Evolutionary conservation across 2,888 invertebrate species (phyloP), one percentile per base, ranked within the genome.

Genomic region (Kryphioiulus occultus): DNA sequence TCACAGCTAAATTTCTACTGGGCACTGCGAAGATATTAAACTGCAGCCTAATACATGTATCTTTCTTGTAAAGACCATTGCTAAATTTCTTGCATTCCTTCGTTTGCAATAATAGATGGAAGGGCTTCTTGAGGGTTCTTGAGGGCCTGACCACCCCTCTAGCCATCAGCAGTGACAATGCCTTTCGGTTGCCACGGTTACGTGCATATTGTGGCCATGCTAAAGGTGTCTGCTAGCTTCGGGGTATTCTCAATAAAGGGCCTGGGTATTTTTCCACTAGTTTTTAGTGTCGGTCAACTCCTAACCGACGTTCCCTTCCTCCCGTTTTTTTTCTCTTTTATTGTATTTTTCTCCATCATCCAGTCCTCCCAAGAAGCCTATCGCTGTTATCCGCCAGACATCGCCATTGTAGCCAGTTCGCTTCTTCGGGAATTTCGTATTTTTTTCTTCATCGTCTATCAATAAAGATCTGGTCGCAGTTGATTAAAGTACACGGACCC

Each of bases 401-500:
- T 68, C 68, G 68, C 68, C 22, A n/a, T 68, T 68, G 68, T 68
- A 26, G 68, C 26, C 68, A n/a, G 10, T 68, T 68, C 68, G 22
- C 4, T 68, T 68, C 26, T 68, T 26, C 47, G 19, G 26, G 22
- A 68, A 68, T 68, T 17, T 4, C n/a, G 53, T 53, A 26, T 68
- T 22, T 22, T 68, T 22, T 68, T 68, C 12, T 68, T 26, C 22
- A 68, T 68, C 68, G 68, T 68, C 68, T 68, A 68, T 68, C 68
- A 68, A 68, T 68, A 68, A 68, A 68, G 68, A 26, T 68, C 68
- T 68, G 68, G 68, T 68, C 68, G 68, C 22, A 68, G 68, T 68
- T 68, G 68, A 68, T 68, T 68, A 68, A 68, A 68, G 68, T 68
- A 68, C 68, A 68, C 12, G 68, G 68, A 22, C 22, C 26, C 26